phyloP scores from a whole-genome alignment of 1,140 invertebrate genomes.

The Trichomalopsis sarcophagae region DNA sequence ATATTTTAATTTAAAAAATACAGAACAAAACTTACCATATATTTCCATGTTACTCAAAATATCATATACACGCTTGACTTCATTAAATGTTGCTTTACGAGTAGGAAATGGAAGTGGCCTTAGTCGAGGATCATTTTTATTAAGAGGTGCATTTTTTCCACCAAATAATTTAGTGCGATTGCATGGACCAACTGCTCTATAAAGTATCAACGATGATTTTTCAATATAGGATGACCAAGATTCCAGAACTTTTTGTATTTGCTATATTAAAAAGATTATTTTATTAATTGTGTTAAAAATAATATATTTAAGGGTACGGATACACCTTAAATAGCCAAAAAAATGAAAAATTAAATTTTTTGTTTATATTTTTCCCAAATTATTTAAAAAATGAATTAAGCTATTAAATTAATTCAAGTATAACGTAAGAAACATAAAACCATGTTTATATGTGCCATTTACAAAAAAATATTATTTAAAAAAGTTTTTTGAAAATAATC shows the following conservation, averaged over 20 bases:
- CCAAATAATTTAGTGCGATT: slow-evolving; percentile 86
- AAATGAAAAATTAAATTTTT: too few species aligned
- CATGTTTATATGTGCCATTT: too few species aligned
- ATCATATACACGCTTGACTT: slow-evolving; percentile 85
- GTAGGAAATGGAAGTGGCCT: slow-evolving; percentile 89
- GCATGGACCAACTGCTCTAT: slow-evolving; percentile 84
- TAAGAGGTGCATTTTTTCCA: slow-evolving; percentile 82
- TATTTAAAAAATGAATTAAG: too few species aligned
- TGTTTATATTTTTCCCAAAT: too few species aligned
- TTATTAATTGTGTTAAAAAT: too few species aligned
- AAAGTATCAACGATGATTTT: slow-evolving; percentile 85
- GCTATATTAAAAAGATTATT: slow-evolving; percentile 75
- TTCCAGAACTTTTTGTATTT: slow-evolving; percentile 85
- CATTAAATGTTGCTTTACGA: slow-evolving; percentile 86
- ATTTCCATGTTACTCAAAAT: slow-evolving; percentile 83
- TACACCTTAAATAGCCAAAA: too few species aligned
- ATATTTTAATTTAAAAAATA: neutral
- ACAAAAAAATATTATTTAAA: too few species aligned
- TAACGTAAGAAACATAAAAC: too few species aligned
- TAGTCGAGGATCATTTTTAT: slow-evolving; percentile 80
- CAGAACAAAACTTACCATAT: slow-evolving; percentile 77
- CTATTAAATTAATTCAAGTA: too few species aligned
- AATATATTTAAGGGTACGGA: too few species aligned
- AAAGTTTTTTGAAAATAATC: too few species aligned
- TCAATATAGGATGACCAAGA: slow-evolving; percentile 82